Percentiles rank a stretch among this genome's conserved stretches.
phyloP scores from a whole-genome alignment of 2,888 invertebrate species.

The Anthophora plumipes region DNA sequence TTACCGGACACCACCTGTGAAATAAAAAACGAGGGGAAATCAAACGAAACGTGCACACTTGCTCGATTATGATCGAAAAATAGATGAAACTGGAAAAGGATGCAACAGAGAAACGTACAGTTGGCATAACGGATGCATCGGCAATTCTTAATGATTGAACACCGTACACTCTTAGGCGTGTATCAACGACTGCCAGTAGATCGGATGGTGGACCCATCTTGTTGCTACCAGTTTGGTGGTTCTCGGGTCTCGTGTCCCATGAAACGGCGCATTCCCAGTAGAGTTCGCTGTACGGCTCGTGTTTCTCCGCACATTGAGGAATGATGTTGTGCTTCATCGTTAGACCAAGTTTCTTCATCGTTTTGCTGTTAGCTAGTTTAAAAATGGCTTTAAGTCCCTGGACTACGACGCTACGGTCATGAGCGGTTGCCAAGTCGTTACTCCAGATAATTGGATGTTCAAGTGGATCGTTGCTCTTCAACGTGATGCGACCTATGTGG shows the following conservation, averaged over 20 bases:
- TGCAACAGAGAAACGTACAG: conserved; percentile 82
- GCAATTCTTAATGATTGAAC: conserved; percentile 85
- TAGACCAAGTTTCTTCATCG: conserved; percentile 71
- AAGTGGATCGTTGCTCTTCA: conserved; percentile 89
- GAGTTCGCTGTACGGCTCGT: conserved; percentile 85
- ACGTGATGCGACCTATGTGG: conserved; percentile 85
- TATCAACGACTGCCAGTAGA: conserved; percentile 90
- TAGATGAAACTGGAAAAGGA: not conserved
- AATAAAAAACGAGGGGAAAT: not conserved
- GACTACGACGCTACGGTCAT: conserved; percentile 88
- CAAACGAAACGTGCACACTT: not conserved
- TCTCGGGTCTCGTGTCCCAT: conserved; percentile 90
- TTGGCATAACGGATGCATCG: conserved; percentile 88
- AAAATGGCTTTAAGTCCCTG: conserved; percentile 87
- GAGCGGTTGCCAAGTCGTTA: conserved; percentile 89
- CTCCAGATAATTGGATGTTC: conserved; percentile 90
- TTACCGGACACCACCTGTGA: conserved; percentile 84
- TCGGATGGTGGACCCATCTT: conserved; percentile 92
- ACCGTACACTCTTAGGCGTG: conserved; percentile 88
- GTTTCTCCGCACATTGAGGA: conserved; percentile 61
- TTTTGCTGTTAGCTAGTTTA: conserved; percentile 86
- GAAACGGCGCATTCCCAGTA: conserved; percentile 91
- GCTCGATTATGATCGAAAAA: too few species aligned
- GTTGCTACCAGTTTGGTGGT: conserved; percentile 92
- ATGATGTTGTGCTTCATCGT: conserved; percentile 34